Evolutionary conservation across 2,888 invertebrate species (phyloP), one percentile per base, ranked within the genome.

Genomic region (Drosophila anomalipes): DNA sequence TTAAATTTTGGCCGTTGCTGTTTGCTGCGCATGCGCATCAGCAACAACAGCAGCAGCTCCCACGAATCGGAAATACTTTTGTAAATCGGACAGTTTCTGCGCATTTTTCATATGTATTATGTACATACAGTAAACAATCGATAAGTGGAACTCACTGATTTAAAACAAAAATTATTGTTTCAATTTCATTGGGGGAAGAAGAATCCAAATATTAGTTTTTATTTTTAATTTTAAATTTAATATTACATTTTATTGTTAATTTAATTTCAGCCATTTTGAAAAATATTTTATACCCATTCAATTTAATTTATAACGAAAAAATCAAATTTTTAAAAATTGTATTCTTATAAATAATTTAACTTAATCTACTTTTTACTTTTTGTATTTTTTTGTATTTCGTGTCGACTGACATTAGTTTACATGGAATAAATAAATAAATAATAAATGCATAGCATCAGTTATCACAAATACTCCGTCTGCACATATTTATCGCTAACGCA

Each of bases 21-120:
- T 62, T 58, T 64, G 77, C 63, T 72, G 72, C 61, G 83, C 72
- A 67, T 73, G 66, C 67, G 72, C 60, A 19, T 52, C 57, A 65
- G n/a, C 52, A 53, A 14, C 53, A 53, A 19, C 47, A 64, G 19
- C 49, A 35, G 2, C 22, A 41, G 62, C 41, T 37, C 49, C 47
- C 44, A 61, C 19, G n/a, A 53, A 41, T 65, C 61, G 58, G 51
- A 67, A 60, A 76, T 58, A 39, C 44, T 41, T 57, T 35, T 37
- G 30, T 44, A 22, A 32, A 54, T 49, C 56, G 16, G 37, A 26
- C 37, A 22, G 22, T 41, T 30, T 58, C 16, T 41, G 32, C 35
- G 41, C 16, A 44, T 32, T 22, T 41, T 12, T 4, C 16, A 10
- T 28, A 28, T 33, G n/a, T 54, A 12, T 28, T n/a, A n/a, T 44